Conservation (phyloP, 2,797 vertebrate genomes). For the Ceryle rudis region DNA sequence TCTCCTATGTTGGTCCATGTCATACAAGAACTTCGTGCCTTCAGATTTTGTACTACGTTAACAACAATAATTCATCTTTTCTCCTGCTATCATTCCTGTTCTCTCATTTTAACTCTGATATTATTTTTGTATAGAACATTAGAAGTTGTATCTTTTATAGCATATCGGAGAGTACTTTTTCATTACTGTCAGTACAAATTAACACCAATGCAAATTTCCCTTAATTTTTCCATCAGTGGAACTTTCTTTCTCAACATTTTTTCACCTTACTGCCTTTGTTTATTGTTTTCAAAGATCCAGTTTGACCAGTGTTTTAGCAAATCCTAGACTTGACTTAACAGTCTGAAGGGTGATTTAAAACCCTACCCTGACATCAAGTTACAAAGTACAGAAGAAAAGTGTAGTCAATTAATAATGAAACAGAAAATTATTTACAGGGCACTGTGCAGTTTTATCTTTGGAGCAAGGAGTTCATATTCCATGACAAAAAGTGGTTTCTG, state of each 20-base stretch:
- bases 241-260: background rate
- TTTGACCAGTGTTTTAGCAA: background rate
- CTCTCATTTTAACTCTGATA: background rate
- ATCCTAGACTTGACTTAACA: background rate
- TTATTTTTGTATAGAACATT: background rate
- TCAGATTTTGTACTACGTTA: background rate
- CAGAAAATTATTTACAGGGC: background rate
- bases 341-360: background rate
- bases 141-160: background rate
- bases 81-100: background rate
- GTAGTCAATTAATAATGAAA: background rate
- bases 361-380: background rate
- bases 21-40: background rate
- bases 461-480: background rate
- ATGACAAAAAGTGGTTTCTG: background rate
- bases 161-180: background rate
- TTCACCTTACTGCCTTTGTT: background rate
- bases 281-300: background rate
- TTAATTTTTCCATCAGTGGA: background rate
- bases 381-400: background rate
- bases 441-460: background rate
- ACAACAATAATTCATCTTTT: background rate
- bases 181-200: background rate
- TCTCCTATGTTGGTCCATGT: background rate
- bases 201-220: background rate